Base-by-base conservation (phyloP, 2,888 invertebrate species). In the Ophonus ardosiacus region DNA sequence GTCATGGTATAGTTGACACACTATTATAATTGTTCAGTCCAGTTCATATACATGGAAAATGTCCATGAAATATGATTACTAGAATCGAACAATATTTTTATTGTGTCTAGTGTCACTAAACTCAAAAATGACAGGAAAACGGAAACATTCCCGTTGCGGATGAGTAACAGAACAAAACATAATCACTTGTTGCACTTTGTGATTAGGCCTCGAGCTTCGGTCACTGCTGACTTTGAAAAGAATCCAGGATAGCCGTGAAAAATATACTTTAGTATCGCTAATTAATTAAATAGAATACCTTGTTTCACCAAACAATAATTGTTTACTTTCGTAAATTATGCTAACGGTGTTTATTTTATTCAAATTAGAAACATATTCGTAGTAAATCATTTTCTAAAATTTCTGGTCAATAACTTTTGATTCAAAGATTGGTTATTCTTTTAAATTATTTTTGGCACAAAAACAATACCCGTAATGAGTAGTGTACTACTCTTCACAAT, bases 111-210 rank as follows among this genome's bases (percentile, higher is more conserved):
- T 84, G 84, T 84, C 84, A 84, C 21, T 84, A 76, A 84, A 84
- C 84, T 84, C 68, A 51, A 74, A 83, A 83, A 83, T 76, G 15
- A 78, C 84, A 84, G 84, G 84, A 84, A 84, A 84, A 84, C 78
- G 84, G 84, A 84, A 84, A 84, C 43, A 56, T 38, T 24, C 15
- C 74, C 74, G 83, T 61, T 83, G 71, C 61, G 74, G 83, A 83
- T 83, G 74, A 83, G 83, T 83, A 59, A 83, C 71, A 74, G 18
- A 43, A 43, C 43, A 40, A 74, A 74, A 74, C 43, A 43, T 74
- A 74, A 74, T 74, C 71, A 74, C 15, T 74, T 40, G 43, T 74
- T 74, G 71, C 71, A 74, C 40, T 74, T 43, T 17, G 43, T 43
- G 71, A 74, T 43, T 43, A 74, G 57, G 15, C 79, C 59, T 79